These are phyloP conservation scores for Limnephilus rhombicus DNA, from an alignment of 2,888 invertebrate species.

Conservation along the genomic window DNA sequence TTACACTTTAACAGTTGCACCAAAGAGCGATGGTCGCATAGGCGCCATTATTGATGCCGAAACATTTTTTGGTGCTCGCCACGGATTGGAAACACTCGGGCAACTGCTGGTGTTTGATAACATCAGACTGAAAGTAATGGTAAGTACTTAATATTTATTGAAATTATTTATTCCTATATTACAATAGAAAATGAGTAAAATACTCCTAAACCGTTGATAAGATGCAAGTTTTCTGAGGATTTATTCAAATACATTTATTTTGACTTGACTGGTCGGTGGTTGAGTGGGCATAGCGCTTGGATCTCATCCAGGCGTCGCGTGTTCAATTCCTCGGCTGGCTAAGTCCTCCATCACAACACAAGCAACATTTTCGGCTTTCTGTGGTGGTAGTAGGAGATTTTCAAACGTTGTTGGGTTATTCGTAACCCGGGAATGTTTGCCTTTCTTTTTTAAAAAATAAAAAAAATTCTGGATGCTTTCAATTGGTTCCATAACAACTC, in stretches of 20 bases:
- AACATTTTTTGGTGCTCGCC: constrained; percentile 83
- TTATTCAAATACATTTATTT: background rate
- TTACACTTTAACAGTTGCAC: constrained; percentile 74
- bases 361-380: no score
- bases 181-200: background rate
- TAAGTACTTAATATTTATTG: constrained; percentile 67
- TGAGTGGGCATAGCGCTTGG: no score
- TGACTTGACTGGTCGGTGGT: no score
- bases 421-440: no score
- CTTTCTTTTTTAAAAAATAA: no score
- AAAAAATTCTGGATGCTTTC: background rate
- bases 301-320: no score
- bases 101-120: constrained; percentile 84
- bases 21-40: constrained; percentile 73
- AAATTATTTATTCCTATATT: background rate
- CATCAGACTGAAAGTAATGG: constrained; percentile 78
- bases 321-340: no score
- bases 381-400: no score
- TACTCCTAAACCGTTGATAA: background rate
- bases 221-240: background rate
- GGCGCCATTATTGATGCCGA: constrained; percentile 78
- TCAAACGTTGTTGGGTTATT: no score
- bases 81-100: constrained; percentile 83
- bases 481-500: background rate
- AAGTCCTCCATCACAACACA: no score